A percentile compares a stretch with the other conserved stretches of the same genome.
Evolutionary conservation across 2,113 vertebrate genomes (phyloP).

Genomic region (Myotis brandtii): DNA sequence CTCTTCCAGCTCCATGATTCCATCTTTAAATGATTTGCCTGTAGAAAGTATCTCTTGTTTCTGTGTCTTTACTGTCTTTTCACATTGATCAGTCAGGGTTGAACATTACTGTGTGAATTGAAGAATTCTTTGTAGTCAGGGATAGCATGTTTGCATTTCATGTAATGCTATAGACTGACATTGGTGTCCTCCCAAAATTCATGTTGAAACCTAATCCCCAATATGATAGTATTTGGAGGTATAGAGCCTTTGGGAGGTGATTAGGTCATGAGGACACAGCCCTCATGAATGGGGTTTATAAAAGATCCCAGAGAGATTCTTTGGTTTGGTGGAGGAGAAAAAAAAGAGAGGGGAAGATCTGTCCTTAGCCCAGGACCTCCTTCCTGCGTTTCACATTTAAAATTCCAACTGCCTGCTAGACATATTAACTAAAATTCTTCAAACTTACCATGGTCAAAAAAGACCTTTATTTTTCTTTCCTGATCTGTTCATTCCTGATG

Average conservation of each 20-base stretch:
- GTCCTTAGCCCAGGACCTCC: neutral
- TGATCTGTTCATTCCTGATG: neutral
- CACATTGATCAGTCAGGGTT: neutral
- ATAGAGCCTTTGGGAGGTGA: neutral
- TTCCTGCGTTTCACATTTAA: neutral
- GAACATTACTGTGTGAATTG: constrained; percentile 19
- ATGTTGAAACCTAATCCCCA: neutral
- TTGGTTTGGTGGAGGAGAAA: constrained; percentile 12
- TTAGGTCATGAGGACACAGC: neutral
- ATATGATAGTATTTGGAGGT: neutral
- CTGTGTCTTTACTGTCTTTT: neutral
- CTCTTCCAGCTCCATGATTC: neutral
- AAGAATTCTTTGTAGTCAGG: constrained; percentile 48
- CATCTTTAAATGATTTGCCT: constrained; percentile 38
- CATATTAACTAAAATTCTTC: constrained; percentile 22
- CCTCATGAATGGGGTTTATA: neutral
- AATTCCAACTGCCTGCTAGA: constrained; percentile 1
- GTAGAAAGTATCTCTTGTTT: neutral
- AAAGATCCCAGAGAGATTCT: neutral
- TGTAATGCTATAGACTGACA: neutral
- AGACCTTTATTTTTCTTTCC: neutral
- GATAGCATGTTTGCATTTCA: constrained; percentile 42
- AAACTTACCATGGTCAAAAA: neutral
- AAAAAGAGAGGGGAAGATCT: neutral
- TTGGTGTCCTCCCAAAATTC: neutral